phyloP scores from a whole-genome alignment of 2,888 invertebrate species.

The Creontiades dilutus region DNA sequence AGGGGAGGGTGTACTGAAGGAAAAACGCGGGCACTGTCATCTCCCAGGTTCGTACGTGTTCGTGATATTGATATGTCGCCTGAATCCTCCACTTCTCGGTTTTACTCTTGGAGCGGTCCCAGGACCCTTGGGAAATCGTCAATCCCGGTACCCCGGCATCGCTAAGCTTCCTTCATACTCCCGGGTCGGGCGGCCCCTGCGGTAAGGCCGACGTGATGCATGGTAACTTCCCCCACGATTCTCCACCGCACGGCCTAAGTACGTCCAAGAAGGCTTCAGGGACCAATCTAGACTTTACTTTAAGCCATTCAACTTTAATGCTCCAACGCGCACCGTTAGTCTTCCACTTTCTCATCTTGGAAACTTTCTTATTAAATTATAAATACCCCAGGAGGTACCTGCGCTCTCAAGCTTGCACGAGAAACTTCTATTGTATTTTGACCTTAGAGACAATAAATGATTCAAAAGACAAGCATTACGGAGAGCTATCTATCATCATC shows the following conservation, averaged over 20 bases:
- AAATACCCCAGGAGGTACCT: constrained; percentile 6
- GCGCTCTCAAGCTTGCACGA: not conserved
- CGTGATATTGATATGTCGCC: constrained; percentile 29
- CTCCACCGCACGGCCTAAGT: not conserved
- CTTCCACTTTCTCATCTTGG: constrained; percentile 32
- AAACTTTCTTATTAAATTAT: constrained; percentile 47
- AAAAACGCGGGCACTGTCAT: not conserved
- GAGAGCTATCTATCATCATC: too few relatives aligned
- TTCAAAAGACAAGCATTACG: not conserved
- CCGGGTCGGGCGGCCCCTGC: not conserved
- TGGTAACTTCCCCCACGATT: not conserved
- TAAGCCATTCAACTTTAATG: constrained; percentile 45
- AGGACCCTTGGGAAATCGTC: constrained; percentile 44
- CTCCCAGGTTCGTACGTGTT: constrained; percentile 23
- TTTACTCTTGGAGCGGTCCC: not conserved
- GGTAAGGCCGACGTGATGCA: constrained; percentile 9
- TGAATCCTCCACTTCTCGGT: constrained; percentile 29
- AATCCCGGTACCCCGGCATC: not conserved
- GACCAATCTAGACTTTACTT: constrained; percentile 41
- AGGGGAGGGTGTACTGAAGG: not conserved
- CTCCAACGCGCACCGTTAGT: constrained; percentile 13
- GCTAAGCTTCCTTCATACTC: not conserved
- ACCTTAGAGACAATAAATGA: not conserved
- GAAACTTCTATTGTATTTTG: constrained; percentile 17
- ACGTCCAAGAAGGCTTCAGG: constrained; percentile 39